Base-by-base conservation (phyloP, 2,888 invertebrate species). In the Clostera curtula region DNA sequence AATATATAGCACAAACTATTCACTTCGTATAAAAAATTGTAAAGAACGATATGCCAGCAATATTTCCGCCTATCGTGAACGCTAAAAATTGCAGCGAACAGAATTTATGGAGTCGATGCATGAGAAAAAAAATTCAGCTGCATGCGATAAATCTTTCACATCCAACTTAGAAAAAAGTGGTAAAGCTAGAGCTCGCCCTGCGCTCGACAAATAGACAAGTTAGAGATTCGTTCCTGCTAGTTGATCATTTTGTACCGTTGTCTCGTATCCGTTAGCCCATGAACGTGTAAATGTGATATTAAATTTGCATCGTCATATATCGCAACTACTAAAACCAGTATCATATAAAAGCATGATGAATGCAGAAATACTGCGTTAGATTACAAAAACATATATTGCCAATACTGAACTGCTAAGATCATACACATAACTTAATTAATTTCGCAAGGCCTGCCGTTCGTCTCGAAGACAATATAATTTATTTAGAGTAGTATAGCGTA, bases 61-160 rank as follows among this genome's bases (percentile, higher is more conserved):
- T 25, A 32, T 44, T 49, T 40, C 36, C 39, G 37, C 23, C 40
- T 49, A 53, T 39, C 42, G 49, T 47, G 44, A 37, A 40, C 41
- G 39, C 39, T 39, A 41, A 39, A 48, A 58, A 58, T 51, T 56
- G 47, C 51, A 41, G 43, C 43, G 34, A 44, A 49, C 37, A 43
- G 46, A 52, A 63, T 67, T 67, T 65, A 67, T 58, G 45, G 52
- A 40, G 38, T 43, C 44, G 45, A 41, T 44, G 36, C 34, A 49
- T 31, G 31, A 50, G 51, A 48, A 65, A 64, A 66, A n/a, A 67
- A 66, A 59, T 40, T 43, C 49, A 52, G 55, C 54, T 59, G 56
- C 49, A 43, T 44, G 49, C 68, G 51, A 70, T 68, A 69, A 69
- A 69, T 70, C 66, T 52, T 51, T 69, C 64, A 60, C 49, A 41